Base-by-base conservation (phyloP, 2,113 vertebrate species). In the Crypturellus undulatus region DNA sequence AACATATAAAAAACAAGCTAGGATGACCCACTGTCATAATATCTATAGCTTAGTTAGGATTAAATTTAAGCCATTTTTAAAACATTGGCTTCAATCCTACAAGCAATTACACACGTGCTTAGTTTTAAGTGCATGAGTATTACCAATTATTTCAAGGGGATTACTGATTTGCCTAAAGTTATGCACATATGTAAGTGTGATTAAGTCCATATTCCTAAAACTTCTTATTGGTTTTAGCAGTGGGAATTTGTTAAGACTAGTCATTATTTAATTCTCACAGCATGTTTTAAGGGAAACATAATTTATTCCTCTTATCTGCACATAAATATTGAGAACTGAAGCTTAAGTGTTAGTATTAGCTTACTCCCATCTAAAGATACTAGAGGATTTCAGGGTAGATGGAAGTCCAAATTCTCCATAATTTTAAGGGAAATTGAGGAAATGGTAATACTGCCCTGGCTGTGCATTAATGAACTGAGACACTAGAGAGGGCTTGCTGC, bases 251-350 rank as follows among this genome's bases (percentile, higher is more conserved):
- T 88, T 90, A 88, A 94, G 58, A 84, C 52, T 43, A 49, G 36
- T 79, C 58, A 81, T 96, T 93, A 79, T 54, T 95, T 90, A 86
- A 96, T 96, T 95, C 69, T 90, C 85, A 52, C 69, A 90, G 52
- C 54, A 45, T 84, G 72, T 52, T 83, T 75, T 60, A 81, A 79
- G 43, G 38, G 69, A 93, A 92, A n/a, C 18, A 7, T 81, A 79
- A 95, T 94, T 95, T 95, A 79, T 83, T 95, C 17, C 32, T 87
- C 56, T 36, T 43, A 68, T 94, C 56, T 52, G 17, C 56, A 88
- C 20, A 12, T 36, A 78, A 85, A 90, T 34, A 67, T 12, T 68
- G 56, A 84, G 54, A 84, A 59, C 26, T 67, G 82, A 85, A 95
- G 42, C 56, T 59, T 22, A 59, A 91, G 14, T 77, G n/a, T 26